phyloP scores from a whole-genome alignment of 2,113 vertebrate genomes.

The Percina caprodes region DNA sequence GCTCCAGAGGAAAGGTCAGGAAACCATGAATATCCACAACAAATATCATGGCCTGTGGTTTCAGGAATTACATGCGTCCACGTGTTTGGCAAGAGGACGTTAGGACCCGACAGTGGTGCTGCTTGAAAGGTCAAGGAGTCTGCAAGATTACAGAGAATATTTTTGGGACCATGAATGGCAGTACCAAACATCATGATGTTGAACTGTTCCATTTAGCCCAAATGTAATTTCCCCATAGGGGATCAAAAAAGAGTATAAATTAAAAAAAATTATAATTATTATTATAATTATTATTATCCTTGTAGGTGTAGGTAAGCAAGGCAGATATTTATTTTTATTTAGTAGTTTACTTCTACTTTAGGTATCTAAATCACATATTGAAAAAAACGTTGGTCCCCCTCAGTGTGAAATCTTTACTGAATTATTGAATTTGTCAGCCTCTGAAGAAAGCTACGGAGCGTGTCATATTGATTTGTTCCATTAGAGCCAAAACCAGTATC shows the following conservation, averaged over 20 bases:
- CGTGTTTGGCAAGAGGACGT: not conserved
- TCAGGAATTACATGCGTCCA: not conserved
- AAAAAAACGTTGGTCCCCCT: not conserved
- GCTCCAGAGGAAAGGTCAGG: not conserved
- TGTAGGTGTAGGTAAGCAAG: not conserved
- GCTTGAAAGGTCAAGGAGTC: not conserved
- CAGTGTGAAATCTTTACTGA: not conserved
- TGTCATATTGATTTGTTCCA: conserved; percentile 22
- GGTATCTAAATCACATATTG: not conserved
- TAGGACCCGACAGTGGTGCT: not conserved
- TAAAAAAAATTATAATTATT: too few relatives aligned
- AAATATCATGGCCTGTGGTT: conserved; percentile 1
- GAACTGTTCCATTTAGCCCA: not conserved
- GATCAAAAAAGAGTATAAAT: too few relatives aligned
- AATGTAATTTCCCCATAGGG: too few relatives aligned
- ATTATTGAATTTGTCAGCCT: not conserved
- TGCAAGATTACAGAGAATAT: not conserved
- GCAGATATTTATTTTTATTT: not conserved
- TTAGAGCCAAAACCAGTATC: conserved; percentile 27
- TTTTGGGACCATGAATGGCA: not conserved
- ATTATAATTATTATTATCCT: not conserved
- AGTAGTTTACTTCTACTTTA: not conserved
- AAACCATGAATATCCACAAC: not conserved
- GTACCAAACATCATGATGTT: not conserved
- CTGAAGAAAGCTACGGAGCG: not conserved